phyloP scores from a whole-genome alignment of 2,113 vertebrate genomes.

The Asarcornis scutulata region DNA sequence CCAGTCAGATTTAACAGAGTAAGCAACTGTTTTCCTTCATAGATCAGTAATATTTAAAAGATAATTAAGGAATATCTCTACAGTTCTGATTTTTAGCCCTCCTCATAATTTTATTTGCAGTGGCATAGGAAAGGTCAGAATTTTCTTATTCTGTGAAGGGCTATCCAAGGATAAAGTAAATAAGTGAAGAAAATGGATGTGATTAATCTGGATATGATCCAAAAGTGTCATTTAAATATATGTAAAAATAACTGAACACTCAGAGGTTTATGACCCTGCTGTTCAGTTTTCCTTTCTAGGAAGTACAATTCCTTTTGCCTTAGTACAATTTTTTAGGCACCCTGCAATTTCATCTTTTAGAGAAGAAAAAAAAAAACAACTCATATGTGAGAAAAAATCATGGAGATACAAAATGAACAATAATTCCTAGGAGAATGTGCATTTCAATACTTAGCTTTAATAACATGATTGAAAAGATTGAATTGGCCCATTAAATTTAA shows the following conservation, averaged over 20 bases:
- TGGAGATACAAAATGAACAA: constrained; percentile 42
- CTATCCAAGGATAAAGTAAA: background rate
- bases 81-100: background rate
- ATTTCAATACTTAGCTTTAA: constrained; percentile 65
- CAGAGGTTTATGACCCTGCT: background rate
- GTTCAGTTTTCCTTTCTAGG: background rate
- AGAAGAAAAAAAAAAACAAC: background rate
- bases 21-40: background rate
- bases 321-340: background rate
- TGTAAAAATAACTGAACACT: background rate
- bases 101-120: background rate
- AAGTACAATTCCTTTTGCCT: background rate
- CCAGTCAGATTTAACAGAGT: background rate
- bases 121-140: background rate
- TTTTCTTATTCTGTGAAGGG: background rate
- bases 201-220: background rate
- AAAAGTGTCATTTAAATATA: background rate
- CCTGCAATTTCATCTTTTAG: constrained; percentile 23
- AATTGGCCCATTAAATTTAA: constrained; percentile 54
- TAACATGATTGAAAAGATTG: constrained; percentile 56
- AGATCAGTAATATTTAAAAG: background rate
- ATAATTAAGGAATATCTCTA: background rate
- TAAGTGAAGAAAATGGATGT: background rate
- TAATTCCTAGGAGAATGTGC: constrained; percentile 33
- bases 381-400: background rate